Conservation (phyloP, 2,113 vertebrate genomes). For the Regulus satrapa region DNA sequence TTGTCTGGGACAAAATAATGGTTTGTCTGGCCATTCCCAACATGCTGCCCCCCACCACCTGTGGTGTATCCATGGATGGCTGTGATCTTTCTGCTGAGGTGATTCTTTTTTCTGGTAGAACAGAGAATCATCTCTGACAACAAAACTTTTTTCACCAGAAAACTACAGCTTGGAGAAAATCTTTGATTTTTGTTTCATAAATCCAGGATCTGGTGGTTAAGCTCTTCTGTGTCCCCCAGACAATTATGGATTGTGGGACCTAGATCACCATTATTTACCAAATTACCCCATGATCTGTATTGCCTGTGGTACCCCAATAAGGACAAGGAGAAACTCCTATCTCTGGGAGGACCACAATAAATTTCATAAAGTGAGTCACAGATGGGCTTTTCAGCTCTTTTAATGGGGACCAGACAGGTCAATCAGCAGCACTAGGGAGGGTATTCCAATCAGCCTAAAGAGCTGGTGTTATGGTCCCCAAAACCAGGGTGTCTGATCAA, state of each 20-base stretch:
- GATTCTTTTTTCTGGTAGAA: background rate
- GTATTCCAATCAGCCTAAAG: background rate
- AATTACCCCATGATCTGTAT: background rate
- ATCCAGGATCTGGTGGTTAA: background rate
- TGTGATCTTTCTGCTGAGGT: background rate
- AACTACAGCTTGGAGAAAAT: background rate
- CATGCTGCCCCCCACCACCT: rapidly evolving
- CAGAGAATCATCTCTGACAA: background rate
- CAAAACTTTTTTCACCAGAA: background rate
- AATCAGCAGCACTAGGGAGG: background rate
- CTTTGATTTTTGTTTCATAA: background rate
- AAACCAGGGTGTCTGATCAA: background rate
- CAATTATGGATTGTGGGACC: background rate
- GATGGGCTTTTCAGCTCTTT: background rate
- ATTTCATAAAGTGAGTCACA: background rate
- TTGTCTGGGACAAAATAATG: background rate
- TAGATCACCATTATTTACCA: background rate
- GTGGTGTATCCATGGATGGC: background rate
- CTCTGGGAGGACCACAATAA: background rate
- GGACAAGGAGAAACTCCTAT: background rate
- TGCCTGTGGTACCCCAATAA: background rate
- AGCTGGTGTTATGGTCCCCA: background rate
- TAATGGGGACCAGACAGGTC: background rate
- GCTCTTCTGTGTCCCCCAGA: rapidly evolving
- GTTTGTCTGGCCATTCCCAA: background rate